These are phyloP conservation scores for Acronicta aceris DNA, from an alignment of 2,888 invertebrate genomes.

Conservation along the genomic window DNA sequence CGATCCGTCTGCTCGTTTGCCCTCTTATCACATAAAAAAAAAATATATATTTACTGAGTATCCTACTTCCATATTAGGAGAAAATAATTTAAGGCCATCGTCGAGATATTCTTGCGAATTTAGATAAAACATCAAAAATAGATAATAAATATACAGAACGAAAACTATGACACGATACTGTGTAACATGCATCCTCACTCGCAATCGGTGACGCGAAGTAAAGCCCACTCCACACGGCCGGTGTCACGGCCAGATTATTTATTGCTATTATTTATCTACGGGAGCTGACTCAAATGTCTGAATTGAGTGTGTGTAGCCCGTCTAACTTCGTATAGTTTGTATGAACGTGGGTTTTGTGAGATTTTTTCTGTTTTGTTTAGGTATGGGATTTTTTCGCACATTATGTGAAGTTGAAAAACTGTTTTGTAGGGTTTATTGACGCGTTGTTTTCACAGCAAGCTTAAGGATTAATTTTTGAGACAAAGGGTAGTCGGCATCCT, in stretches of 20 bases:
- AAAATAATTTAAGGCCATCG: no score
- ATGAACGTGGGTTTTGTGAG: slow-evolving; percentile 17
- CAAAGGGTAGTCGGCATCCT: no score
- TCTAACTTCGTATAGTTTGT: slow-evolving; percentile 45
- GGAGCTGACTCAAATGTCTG: slow-evolving; percentile 59
- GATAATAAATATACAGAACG: no score
- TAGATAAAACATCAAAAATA: no score
- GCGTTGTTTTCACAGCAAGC: neutral
- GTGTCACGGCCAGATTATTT: slow-evolving; percentile 85
- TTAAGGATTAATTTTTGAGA: neutral
- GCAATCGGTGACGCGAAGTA: slow-evolving; percentile 71
- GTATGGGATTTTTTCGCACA: neutral
- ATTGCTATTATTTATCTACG: slow-evolving; percentile 84
- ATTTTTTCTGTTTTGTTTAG: neutral
- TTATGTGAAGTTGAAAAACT: neutral
- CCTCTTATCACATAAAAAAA: no score
- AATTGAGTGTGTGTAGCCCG: slow-evolving; percentile 60
- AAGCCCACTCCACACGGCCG: slow-evolving; percentile 82
- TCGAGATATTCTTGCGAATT: no score
- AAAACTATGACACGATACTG: slow-evolving; percentile 42
- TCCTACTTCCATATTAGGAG: no score
- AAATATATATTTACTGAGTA: no score
- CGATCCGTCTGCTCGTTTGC: no score
- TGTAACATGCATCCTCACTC: slow-evolving; percentile 61
- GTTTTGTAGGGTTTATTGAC: neutral